A percentile compares a stretch with the other conserved stretches of the same genome.
Conservation (phyloP, 2,113 vertebrate species). For the Galbula dea region DNA sequence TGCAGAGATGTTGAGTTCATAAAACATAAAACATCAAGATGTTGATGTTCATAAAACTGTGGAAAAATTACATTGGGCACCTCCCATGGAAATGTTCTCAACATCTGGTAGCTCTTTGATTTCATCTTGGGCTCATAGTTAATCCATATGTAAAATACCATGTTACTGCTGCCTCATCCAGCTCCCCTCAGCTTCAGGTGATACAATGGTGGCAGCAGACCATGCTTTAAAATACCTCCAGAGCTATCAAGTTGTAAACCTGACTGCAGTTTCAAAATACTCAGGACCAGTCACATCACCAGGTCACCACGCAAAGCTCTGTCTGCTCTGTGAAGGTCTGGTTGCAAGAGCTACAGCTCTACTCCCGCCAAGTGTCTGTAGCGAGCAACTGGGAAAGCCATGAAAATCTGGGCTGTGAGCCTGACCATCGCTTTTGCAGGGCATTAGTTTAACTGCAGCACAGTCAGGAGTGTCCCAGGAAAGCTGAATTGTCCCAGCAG, state of each 20-base stretch:
- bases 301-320: background rate
- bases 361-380: background rate
- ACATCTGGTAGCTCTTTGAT: background rate
- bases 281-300: background rate
- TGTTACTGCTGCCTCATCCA: accelerated
- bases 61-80: background rate
- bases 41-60: background rate
- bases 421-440: accelerated
- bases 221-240: background rate
- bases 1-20: background rate
- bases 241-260: background rate
- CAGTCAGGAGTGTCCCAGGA: background rate
- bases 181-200: background rate
- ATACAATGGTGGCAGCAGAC: background rate
- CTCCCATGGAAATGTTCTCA: background rate
- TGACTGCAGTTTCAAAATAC: background rate
- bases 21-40: too few relatives aligned
- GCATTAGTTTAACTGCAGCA: background rate
- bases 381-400: background rate
- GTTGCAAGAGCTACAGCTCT: background rate
- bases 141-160: background rate
- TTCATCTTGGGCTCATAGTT: background rate
- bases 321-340: background rate
- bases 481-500: background rate
- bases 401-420: background rate